Percentiles rank a stretch among this genome's conserved stretches.
Conservation (phyloP, 2,888 invertebrate genomes). For the Microctonus brassicae region DNA sequence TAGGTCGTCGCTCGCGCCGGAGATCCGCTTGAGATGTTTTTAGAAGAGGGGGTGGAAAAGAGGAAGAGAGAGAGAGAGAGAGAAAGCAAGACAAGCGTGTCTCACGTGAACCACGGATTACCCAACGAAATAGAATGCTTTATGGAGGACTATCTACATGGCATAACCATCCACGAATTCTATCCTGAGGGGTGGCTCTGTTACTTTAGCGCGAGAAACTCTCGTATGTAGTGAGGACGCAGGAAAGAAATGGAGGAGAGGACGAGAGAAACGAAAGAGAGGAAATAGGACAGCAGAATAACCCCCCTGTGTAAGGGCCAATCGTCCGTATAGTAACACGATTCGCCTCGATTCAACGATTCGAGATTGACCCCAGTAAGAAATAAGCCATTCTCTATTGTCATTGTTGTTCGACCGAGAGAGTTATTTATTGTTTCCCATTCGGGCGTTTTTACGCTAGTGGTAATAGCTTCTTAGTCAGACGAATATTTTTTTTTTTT, state of each 20-base stretch:
- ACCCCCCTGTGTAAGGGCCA: conserved; percentile 42
- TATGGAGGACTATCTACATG: conserved; percentile 50
- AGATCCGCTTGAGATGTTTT: conserved; percentile 29
- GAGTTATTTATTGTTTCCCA: conserved; percentile 36
- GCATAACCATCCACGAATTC: conserved; percentile 38
- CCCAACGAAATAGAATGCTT: conserved; percentile 63
- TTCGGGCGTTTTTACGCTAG: conserved; percentile 15
- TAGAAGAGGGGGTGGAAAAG: too few relatives aligned
- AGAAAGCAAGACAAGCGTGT: conserved; percentile 44
- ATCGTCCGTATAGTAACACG: conserved; percentile 48
- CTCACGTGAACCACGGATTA: conserved; percentile 62
- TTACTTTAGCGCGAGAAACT: conserved; percentile 22
- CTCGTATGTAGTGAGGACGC: conserved; percentile 31
- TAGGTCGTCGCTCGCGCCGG: conserved; percentile 27
- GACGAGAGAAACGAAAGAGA: conserved; percentile 4
- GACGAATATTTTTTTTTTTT: conserved; percentile 19
- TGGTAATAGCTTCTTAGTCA: conserved; percentile 33
- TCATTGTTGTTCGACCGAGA: conserved; percentile 22
- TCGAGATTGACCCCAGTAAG: conserved; percentile 33
- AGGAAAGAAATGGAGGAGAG: conserved; percentile 33
- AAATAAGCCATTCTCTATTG: conserved; percentile 27
- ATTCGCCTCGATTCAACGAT: conserved; percentile 44
- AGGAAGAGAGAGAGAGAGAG: conserved; percentile 31
- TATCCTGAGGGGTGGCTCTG: conserved; percentile 16
- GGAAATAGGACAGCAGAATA: conserved; percentile 32